Conservation (phyloP, 2,113 vertebrate genomes). For the Hirundichthys speculiger region DNA sequence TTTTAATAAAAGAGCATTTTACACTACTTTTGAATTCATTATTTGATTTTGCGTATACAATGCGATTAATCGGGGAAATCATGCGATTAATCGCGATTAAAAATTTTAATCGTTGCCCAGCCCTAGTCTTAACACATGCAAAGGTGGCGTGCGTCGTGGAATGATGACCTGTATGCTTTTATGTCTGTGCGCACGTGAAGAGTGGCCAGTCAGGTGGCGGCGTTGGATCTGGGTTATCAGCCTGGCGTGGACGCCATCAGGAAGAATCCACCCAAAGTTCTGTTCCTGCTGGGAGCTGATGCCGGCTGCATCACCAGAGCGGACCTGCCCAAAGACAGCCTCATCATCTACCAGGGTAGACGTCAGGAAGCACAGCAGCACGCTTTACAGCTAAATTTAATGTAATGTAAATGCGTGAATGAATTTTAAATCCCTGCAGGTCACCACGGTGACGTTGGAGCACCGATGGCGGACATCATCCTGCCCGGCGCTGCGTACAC, state of each 20-base stretch:
- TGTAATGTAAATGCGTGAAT: no score
- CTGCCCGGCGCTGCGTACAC: constrained; percentile 95
- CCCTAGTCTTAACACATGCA: no score
- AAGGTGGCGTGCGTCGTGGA: no score
- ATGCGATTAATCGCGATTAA: no score
- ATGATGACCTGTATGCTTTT: not conserved
- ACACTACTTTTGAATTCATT: no score
- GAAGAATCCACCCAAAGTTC: constrained; percentile 89
- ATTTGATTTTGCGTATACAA: no score
- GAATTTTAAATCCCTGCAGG: constrained; percentile 72
- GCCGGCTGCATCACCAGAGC: constrained; percentile 89
- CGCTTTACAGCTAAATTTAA: no score
- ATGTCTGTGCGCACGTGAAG: constrained; percentile 67
- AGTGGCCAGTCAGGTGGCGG: constrained; percentile 97
- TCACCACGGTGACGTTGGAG: constrained; percentile 95
- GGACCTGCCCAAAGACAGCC: constrained; percentile 91
- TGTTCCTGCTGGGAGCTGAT: constrained; percentile 95
- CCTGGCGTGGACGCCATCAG: constrained; percentile 93
- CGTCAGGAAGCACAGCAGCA: not conserved
- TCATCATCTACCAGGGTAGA: constrained; percentile 95
- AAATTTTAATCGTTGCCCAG: no score
- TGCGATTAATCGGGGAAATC: no score
- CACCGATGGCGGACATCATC: constrained; percentile 92
- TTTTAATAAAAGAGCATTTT: no score
- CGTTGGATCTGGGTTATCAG: constrained; percentile 96